Percentiles rank a stretch among this genome's conserved stretches.
Evolutionary conservation across 2,888 invertebrate species (phyloP).

Genomic region (Drosophila cognata): DNA sequence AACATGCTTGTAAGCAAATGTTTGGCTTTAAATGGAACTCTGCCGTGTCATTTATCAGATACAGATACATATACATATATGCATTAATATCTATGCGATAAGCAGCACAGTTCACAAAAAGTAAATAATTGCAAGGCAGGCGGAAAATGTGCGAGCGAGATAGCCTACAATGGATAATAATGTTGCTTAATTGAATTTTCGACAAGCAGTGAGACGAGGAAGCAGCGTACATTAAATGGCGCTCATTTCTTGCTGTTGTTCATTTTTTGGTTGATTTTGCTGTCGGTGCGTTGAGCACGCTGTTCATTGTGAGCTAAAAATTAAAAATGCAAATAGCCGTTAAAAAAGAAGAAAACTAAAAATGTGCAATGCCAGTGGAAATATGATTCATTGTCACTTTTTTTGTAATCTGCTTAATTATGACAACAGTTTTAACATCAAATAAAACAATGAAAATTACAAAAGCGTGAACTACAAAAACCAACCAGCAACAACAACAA

Average conservation of each 20-base stretch:
- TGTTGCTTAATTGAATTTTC: constrained; percentile 71
- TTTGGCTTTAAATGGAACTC: constrained; percentile 68
- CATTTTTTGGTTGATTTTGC: constrained; percentile 49
- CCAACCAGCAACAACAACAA: constrained; percentile 29
- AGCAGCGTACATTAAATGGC: constrained; percentile 67
- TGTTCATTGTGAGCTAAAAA: constrained; percentile 61
- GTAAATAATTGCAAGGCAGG: constrained; percentile 42
- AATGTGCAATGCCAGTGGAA: constrained; percentile 79
- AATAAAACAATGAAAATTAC: constrained; percentile 69
- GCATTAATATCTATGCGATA: constrained; percentile 33
- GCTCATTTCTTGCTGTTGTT: constrained; percentile 51
- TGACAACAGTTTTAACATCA: constrained; percentile 72
- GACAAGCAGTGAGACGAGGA: constrained; percentile 70
- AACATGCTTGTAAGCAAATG: constrained; percentile 80
- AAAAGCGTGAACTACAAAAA: constrained; percentile 63
- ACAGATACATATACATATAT: constrained; percentile 33
- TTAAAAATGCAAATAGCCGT: constrained; percentile 38
- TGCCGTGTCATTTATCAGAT: constrained; percentile 50
- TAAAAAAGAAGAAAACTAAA: constrained; percentile 53
- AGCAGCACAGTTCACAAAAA: not conserved
- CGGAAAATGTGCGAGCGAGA: constrained; percentile 35
- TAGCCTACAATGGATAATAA: constrained; percentile 6
- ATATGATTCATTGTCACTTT: constrained; percentile 78
- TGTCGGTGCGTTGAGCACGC: constrained; percentile 40
- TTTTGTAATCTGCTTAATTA: constrained; percentile 55